Evolutionary conservation across 2,888 invertebrate species (phyloP), one percentile per base, ranked within the genome.

Genomic region (Morpho helenor): DNA sequence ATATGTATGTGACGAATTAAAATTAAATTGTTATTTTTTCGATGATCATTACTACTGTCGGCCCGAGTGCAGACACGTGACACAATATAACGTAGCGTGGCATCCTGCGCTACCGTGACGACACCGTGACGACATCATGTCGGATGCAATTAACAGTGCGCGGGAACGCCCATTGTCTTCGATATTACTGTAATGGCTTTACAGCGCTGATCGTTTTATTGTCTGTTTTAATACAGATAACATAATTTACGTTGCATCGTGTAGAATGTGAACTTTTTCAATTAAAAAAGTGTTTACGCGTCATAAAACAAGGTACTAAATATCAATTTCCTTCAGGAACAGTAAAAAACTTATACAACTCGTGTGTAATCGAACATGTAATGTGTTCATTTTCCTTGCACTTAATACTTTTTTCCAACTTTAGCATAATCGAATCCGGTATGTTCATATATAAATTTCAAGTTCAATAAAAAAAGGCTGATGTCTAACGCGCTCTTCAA

Each of bases 71-170:
- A n/a, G n/a, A n/a, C 8, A 43, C 7, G 43, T 43, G n/a, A 43
- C n/a, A n/a, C 6, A 43, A 43, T n/a, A n/a, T 43, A 43, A 43
- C n/a, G 8, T 4, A n/a, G 52, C 52, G 52, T 52, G 40, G 10
- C 31, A 47, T 53, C 41, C 22, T 40, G 16, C 48, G 59, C 50
- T 23, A 16, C 41, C 50, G 49, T 43, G 41, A 57, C 53, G 53
- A 50, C 31, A 44, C 45, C 56, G 60, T 60, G 54, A 57, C 60
- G 60, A 54, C 52, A 51, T 47, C 31, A 22, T 9, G 48, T 39
- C 51, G 16, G 42, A 48, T 48, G 47, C 51, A n/a, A 42, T 47
- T 59, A 49, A 52, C 51, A 31, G 9, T 16, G 9, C 42, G 52
- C 47, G 46, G 52, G 53, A 56, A 53, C 50, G 22, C 46, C 44